These are phyloP conservation scores for Laothoe populi DNA, from an alignment of 2,888 invertebrate species.

Conservation along the genomic window DNA sequence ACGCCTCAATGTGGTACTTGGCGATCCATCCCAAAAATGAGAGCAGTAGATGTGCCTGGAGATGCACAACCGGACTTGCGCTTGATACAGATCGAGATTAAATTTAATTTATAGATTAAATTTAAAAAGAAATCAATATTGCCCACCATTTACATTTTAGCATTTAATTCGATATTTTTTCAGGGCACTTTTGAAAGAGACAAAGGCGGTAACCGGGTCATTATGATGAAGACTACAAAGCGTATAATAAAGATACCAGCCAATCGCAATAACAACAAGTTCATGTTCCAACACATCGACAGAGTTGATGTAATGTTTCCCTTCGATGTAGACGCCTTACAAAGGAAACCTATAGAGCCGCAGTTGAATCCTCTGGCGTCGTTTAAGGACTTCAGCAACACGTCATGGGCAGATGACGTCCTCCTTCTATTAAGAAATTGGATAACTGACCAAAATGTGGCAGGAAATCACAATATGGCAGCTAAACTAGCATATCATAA, in stretches of 20 bases:
- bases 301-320: slow-evolving; percentile 74
- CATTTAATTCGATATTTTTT: too few relatives aligned
- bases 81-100: too few relatives aligned
- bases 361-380: slow-evolving; percentile 60
- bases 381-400: slow-evolving; percentile 67
- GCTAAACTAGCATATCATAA: slow-evolving; percentile 74
- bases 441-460: slow-evolving; percentile 62
- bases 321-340: slow-evolving; percentile 61
- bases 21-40: too few relatives aligned
- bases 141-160: too few relatives aligned
- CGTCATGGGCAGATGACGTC: slow-evolving; percentile 72
- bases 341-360: slow-evolving; percentile 62
- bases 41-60: too few relatives aligned
- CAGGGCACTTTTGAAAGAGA: slow-evolving; percentile 84
- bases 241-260: slow-evolving; percentile 89
- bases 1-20: too few relatives aligned
- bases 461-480: slow-evolving; percentile 66
- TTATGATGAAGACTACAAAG: slow-evolving; percentile 89
- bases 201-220: slow-evolving; percentile 84
- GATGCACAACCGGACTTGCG: too few relatives aligned
- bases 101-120: too few relatives aligned
- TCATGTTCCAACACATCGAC: slow-evolving; percentile 70
- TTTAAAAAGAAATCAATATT: too few relatives aligned
- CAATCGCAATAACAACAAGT: slow-evolving; percentile 65
- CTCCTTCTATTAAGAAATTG: slow-evolving; percentile 67